Percentiles rank a stretch among this genome's conserved stretches.
phyloP scores from a whole-genome alignment of 2,797 vertebrate species.

The Rhinophrynus dorsalis region DNA sequence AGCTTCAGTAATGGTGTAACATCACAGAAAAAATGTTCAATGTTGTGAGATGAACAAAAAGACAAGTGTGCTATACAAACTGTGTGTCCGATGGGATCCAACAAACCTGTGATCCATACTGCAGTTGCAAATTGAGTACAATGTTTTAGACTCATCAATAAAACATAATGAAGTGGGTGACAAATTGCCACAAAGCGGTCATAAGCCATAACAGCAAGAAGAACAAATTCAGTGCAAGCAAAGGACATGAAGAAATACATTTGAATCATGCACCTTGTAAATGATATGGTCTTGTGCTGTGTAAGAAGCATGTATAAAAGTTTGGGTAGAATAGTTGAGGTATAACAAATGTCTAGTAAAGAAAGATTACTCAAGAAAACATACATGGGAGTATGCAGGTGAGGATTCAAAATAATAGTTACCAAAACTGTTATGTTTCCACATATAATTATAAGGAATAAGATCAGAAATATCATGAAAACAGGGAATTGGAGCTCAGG shows the following conservation, averaged over 20 bases:
- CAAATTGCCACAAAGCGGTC: slow-evolving; percentile 2
- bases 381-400: neutral
- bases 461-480: neutral
- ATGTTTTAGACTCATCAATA: neutral
- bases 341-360: neutral
- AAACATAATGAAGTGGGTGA: neutral
- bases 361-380: neutral
- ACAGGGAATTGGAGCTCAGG: neutral
- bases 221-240: neutral
- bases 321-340: neutral
- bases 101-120: neutral
- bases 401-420: neutral
- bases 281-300: neutral
- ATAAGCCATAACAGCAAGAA: neutral
- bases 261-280: neutral
- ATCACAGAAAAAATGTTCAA: slow-evolving; percentile 9
- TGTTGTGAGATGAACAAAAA: neutral
- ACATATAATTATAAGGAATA: neutral
- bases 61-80: slow-evolving; percentile 2
- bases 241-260: neutral
- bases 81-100: neutral
- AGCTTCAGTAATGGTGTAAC: slow-evolving; percentile 1
- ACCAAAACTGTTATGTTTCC: neutral
- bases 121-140: neutral
- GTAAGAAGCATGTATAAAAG: neutral